These are phyloP conservation scores for Ceyx margarethae DNA, from an alignment of 2,113 vertebrate genomes.

Conservation along the genomic window DNA sequence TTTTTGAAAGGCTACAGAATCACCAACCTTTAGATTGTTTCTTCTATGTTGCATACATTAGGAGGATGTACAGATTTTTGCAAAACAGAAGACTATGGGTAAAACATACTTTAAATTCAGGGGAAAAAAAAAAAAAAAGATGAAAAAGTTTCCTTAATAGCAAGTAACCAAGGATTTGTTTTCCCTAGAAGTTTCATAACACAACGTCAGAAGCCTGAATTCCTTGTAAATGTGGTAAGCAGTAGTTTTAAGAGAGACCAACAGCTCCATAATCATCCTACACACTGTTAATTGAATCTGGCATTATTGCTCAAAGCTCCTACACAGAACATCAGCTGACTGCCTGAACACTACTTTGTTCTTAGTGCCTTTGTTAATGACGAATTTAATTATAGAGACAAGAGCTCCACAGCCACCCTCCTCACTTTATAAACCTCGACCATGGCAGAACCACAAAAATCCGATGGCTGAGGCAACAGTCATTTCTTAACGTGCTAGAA, in stretches of 20 bases:
- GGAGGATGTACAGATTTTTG: not conserved
- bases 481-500: not conserved
- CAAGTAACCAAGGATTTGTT: slow-evolving; percentile 58
- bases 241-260: slow-evolving; percentile 54
- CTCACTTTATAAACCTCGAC: not conserved
- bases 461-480: not conserved
- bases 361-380: slow-evolving; percentile 57
- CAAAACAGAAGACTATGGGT: not conserved
- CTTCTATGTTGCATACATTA: not conserved
- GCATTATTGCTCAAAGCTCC: slow-evolving; percentile 60
- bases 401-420: not conserved
- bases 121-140: not conserved
- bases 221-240: slow-evolving; percentile 53
- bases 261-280: slow-evolving; percentile 72
- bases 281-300: slow-evolving; percentile 70
- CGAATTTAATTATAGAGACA: slow-evolving; percentile 34
- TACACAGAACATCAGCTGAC: slow-evolving; percentile 61
- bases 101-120: not conserved
- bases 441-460: not conserved
- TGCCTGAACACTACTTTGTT: slow-evolving; percentile 41
- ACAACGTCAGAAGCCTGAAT: slow-evolving; percentile 55
- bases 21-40: not conserved
- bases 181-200: slow-evolving; percentile 26
- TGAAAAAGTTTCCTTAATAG: not conserved
- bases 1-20: not conserved